These are phyloP conservation scores for Hypomecis atomaria DNA, from an alignment of 2,888 invertebrate species.

Conservation along the genomic window DNA sequence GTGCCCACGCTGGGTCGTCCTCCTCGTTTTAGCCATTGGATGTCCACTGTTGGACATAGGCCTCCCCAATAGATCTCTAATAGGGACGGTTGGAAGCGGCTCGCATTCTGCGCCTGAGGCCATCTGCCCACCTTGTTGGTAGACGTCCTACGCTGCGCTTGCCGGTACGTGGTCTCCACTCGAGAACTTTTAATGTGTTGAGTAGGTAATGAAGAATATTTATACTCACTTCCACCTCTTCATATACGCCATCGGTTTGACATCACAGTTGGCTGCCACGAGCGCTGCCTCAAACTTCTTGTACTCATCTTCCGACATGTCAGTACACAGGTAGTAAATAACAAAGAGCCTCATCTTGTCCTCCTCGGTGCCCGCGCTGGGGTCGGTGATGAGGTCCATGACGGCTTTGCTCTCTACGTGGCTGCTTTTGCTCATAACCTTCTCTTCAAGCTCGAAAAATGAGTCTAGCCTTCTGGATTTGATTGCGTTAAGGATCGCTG, in stretches of 20 bases:
- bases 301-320: slow-evolving; percentile 92
- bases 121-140: no score
- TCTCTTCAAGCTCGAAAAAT: slow-evolving; percentile 99
- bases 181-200: no score
- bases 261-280: slow-evolving; percentile 92
- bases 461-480: slow-evolving; percentile 96
- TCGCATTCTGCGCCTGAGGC: no score
- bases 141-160: no score
- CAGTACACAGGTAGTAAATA: slow-evolving; percentile 95
- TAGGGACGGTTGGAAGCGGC: no score
- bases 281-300: slow-evolving; percentile 93
- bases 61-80: no score
- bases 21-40: no score
- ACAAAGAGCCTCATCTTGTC: slow-evolving; percentile 97
- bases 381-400: slow-evolving; percentile 94
- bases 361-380: slow-evolving; percentile 93
- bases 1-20: no score
- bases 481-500: slow-evolving; percentile 91
- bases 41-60: no score
- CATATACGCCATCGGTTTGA: slow-evolving; percentile 94
- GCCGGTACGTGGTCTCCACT: no score
- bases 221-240: slow-evolving; percentile 95
- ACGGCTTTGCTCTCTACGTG: slow-evolving; percentile 90
- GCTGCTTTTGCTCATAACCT: slow-evolving; percentile 95
- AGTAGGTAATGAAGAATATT: no score